Conservation (phyloP, 2,113 vertebrate genomes). For the Eleginops maclovinus region DNA sequence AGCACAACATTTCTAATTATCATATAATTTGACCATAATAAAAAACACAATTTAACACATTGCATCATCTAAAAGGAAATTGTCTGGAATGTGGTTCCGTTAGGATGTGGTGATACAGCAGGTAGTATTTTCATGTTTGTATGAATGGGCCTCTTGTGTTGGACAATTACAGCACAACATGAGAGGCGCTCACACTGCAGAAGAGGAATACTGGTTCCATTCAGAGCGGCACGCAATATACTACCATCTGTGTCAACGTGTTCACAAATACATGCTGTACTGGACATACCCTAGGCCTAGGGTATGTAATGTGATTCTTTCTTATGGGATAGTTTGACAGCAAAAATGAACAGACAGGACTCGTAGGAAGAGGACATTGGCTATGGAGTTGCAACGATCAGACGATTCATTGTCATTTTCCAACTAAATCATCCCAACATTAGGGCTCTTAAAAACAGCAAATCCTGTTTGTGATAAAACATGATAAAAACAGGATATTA, state of each 20-base stretch:
- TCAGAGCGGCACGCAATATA: background rate
- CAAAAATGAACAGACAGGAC: background rate
- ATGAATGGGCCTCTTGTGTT: constrained; percentile 36
- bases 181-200: background rate
- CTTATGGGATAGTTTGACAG: background rate
- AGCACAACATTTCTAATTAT: no score
- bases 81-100: background rate
- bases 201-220: constrained; percentile 15
- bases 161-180: background rate
- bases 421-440: background rate
- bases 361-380: no score
- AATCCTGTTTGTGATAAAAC: background rate
- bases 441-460: background rate
- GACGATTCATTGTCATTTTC: background rate
- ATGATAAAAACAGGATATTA: background rate
- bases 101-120: constrained; percentile 1
- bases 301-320: background rate
- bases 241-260: background rate
- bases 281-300: background rate
- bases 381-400: no score
- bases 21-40: no score
- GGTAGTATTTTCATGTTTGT: constrained; percentile 1
- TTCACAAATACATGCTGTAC: background rate
- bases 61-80: background rate
- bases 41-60: no score